phyloP scores from a whole-genome alignment of 2,888 invertebrate genomes.

The Cabera pusaria region DNA sequence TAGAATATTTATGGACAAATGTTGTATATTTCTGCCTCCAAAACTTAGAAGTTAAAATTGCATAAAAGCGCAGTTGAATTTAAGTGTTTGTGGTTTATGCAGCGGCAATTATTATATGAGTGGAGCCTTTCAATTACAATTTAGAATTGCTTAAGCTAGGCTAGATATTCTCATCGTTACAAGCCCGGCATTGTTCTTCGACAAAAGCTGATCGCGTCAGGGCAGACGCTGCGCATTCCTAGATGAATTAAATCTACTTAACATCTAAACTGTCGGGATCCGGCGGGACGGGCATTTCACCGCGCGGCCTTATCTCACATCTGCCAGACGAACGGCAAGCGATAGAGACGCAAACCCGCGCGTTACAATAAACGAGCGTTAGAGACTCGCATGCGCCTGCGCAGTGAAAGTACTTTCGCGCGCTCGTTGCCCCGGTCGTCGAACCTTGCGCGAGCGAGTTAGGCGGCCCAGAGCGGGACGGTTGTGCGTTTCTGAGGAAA shows the following conservation, averaged over 20 bases:
- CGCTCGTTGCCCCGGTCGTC: constrained; percentile 79
- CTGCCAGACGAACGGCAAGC: constrained; percentile 46
- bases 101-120: no score
- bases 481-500: constrained; percentile 65
- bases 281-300: constrained; percentile 61
- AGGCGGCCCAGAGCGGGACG: constrained; percentile 52
- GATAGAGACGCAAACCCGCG: constrained; percentile 58
- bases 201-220: constrained; percentile 41
- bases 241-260: constrained; percentile 65
- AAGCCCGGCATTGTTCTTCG: constrained; percentile 27
- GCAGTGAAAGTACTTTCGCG: constrained; percentile 83
- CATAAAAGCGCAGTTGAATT: no score
- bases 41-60: no score
- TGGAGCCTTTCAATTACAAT: no score
- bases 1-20: no score
- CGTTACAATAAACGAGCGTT: constrained; percentile 53
- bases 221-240: constrained; percentile 57
- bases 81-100: no score
- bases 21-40: no score
- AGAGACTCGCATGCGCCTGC: constrained; percentile 70
- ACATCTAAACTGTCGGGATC: constrained; percentile 50
- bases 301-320: constrained; percentile 50
- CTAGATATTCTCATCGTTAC: constrained; percentile 18
- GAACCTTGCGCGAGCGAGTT: constrained; percentile 60
- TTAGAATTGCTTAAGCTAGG: no score